Percentiles rank a stretch among this genome's conserved stretches.
phyloP scores from a whole-genome alignment of 2,113 vertebrate species.

The Plectropomus leopardus region DNA sequence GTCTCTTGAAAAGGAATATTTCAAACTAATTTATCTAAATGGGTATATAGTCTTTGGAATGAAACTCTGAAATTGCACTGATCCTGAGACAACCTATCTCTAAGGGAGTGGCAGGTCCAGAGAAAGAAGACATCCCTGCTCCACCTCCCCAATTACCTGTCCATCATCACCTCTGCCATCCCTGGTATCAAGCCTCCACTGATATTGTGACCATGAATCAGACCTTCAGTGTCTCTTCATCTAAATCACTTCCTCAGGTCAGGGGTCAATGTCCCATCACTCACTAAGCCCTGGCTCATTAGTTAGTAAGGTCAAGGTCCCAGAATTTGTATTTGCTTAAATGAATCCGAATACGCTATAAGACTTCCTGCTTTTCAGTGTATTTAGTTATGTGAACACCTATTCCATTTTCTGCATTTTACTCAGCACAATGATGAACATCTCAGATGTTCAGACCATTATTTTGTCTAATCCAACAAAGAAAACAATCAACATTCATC shows the following conservation, averaged over 20 bases:
- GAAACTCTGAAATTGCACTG: not conserved
- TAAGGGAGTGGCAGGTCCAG: slow-evolving; percentile 29
- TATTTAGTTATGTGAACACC: slow-evolving; percentile 16
- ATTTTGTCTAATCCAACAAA: slow-evolving; percentile 5
- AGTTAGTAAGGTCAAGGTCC: slow-evolving; percentile 56
- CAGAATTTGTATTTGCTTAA: slow-evolving; percentile 50
- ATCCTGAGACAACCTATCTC: slow-evolving; percentile 1
- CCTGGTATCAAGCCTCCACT: slow-evolving; percentile 63
- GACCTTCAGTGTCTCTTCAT: slow-evolving; percentile 79
- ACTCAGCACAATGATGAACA: not conserved
- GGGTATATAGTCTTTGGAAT: not conserved
- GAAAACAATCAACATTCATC: not conserved
- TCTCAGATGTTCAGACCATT: not conserved
- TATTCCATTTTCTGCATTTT: slow-evolving; percentile 1
- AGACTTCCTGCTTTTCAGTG: slow-evolving; percentile 30
- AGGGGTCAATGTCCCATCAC: slow-evolving; percentile 75
- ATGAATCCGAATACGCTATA: slow-evolving; percentile 25
- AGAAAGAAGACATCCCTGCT: slow-evolving; percentile 39
- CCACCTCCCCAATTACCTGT: slow-evolving; percentile 71
- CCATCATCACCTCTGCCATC: slow-evolving; percentile 67
- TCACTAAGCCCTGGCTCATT: slow-evolving; percentile 64
- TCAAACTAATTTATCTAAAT: not conserved
- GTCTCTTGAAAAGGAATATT: not conserved
- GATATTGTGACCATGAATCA: slow-evolving; percentile 75
- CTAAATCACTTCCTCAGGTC: slow-evolving; percentile 87